Evolutionary conservation across 1,140 invertebrate species (phyloP), one percentile per base, ranked within the genome.

Genomic region (Formica selysi): DNA sequence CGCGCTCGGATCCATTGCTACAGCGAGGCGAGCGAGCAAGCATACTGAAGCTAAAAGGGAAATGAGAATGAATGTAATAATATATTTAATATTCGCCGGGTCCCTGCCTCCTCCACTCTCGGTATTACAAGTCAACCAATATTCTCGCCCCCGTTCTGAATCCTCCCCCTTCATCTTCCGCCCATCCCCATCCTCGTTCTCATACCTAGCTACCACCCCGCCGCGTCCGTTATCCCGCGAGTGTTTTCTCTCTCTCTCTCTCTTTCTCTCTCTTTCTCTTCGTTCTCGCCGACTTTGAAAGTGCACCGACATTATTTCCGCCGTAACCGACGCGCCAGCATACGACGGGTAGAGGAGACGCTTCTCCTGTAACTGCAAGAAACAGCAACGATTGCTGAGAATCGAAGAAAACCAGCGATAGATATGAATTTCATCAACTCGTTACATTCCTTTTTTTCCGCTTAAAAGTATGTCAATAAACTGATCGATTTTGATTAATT

Each of bases 21-120:
- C 38, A 6, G 16, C 19, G 64, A 91, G 91, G 86, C 83, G 83
- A 74, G 71, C 74, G 83, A 61, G 81, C 86, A 87, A 87, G 89
- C 83, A 91, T 91, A 83, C 88, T 88, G 84, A 87, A 88, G 92
- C 86, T 91, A 92, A 94, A 87, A 92, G 92, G 92, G 93, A 94
- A 95, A 95, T 94, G 93, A 94, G 94, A 95, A 95, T 94, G 93
- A 94, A 95, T 94, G 94, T 94, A 94, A 95, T 95, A 94, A 94
- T 94, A 94, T 94, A 95, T 94, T 95, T 94, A 94, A 95, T 95
- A 95, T 95, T 95, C 93, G 92, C 89, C 87, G 89, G 91, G 91
- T 93, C 92, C 90, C 91, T 88, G 89, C 87, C 92, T 92, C 91
- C 91, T 92, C 89, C 90, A 92, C 93, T 94, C 94, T 91, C 91